phyloP scores from a whole-genome alignment of 1,140 invertebrate species.

The Melipona quadrifasciata region DNA sequence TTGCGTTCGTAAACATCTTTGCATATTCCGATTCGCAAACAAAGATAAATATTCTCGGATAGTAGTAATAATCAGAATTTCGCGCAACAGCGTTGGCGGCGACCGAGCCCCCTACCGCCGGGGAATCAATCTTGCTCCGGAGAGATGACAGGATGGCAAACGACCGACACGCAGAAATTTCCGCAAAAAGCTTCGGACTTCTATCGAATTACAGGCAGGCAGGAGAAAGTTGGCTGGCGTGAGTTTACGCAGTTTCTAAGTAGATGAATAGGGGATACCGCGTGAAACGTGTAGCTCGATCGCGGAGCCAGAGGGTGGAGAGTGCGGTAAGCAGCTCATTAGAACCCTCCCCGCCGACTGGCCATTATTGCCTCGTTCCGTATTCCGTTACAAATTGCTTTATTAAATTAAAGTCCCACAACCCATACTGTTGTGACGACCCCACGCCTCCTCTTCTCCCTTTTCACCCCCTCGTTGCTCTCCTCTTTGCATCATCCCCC shows the following conservation, averaged over 20 bases:
- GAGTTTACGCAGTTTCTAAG: conserved; percentile 64
- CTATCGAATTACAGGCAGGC: conserved; percentile 50
- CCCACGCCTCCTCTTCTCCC: conserved; percentile 50
- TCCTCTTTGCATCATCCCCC: conserved; percentile 5
- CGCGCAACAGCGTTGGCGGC: background rate
- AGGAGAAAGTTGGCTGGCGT: conserved; percentile 20
- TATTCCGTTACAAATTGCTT: conserved; percentile 81
- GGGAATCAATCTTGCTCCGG: conserved; percentile 31
- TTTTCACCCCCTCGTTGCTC: conserved; percentile 2
- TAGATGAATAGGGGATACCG: conserved; percentile 59
- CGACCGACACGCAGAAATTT: conserved; percentile 55
- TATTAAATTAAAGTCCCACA: conserved; percentile 79
- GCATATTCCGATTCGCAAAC: background rate
- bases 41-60: background rate
- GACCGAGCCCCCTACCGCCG: background rate
- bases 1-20: background rate
- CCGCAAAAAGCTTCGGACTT: conserved; percentile 52
- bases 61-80: background rate
- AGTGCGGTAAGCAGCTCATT: conserved; percentile 81
- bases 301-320: conserved; percentile 68
- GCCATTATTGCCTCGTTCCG: conserved; percentile 81
- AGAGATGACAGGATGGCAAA: conserved; percentile 2
- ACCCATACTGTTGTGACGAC: conserved; percentile 71
- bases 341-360: conserved; percentile 80
- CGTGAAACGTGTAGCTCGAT: conserved; percentile 56